These are phyloP conservation scores for Chlorops oryzae DNA, from an alignment of 1,140 invertebrate species.

Conservation along the genomic window DNA sequence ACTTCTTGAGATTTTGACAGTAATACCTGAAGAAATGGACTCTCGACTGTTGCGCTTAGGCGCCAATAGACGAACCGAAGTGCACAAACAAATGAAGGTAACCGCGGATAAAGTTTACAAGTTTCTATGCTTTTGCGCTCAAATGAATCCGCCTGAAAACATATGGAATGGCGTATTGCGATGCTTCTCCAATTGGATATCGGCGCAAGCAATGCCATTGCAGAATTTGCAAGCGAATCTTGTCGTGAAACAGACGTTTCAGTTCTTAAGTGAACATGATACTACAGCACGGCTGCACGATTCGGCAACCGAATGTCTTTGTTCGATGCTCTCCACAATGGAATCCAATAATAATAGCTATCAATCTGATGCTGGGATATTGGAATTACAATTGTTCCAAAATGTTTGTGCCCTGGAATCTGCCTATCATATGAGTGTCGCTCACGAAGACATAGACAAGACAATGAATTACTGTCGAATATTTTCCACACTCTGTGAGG, in stretches of 20 bases:
- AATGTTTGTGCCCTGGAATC: conserved; percentile 75
- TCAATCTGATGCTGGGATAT: conserved; percentile 49
- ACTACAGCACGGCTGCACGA: conserved; percentile 73
- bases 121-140: conserved; percentile 69
- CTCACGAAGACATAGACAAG: conserved; percentile 85
- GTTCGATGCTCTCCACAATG: conserved; percentile 72
- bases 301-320: conserved; percentile 85
- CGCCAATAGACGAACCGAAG: conserved; percentile 79
- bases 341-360: conserved; percentile 65
- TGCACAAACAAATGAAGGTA: conserved; percentile 68
- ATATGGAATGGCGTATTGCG: conserved; percentile 59
- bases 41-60: conserved; percentile 78
- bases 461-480: conserved; percentile 90
- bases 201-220: conserved; percentile 63
- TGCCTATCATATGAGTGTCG: conserved; percentile 85
- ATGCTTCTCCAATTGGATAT: conserved; percentile 77
- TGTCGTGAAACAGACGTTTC: conserved; percentile 63
- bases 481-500: conserved; percentile 91
- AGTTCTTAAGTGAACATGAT: conserved; percentile 59
- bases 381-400: conserved; percentile 77
- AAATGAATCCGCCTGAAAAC: conserved; percentile 50
- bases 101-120: conserved; percentile 63
- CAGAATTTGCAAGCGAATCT: conserved; percentile 61
- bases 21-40: conserved; percentile 93
- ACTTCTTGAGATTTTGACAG: conserved; percentile 84